Evolutionary conservation across 1,140 invertebrate species (phyloP), one percentile per base, ranked within the genome.

Genomic region (Papilio glaucus): DNA sequence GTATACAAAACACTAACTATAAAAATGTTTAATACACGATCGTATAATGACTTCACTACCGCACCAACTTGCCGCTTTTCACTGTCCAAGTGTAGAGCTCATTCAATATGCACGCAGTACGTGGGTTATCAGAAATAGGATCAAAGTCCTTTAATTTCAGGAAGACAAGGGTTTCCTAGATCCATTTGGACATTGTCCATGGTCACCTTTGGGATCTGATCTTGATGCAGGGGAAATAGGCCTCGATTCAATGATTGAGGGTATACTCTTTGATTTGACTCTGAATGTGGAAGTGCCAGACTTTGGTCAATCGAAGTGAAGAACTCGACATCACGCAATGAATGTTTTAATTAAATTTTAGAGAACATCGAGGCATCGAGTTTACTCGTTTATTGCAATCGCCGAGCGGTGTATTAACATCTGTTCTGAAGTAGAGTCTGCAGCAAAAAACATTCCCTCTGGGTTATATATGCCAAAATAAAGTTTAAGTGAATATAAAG

Each of bases 1-100:
- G 81, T 80, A 78, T 81, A 80, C 81, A 73, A 83, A 81, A 79
- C 76, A 80, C 76, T 75, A 78, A 81, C 78, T 80, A 82, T 85
- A 85, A 85, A 85, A 87, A 87, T 80, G 77, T 83, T 85, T 83
- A 82, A 85, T 82, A 77, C 72, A 72, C n/a, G 9, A 21, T 49
- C 15, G 49, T 82, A 81, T 82, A 82, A 84, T 82, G 82, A 83
- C 72, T 83, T 80, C 68, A 76, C 45, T 68, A 15, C 24, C 33
- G 65, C 69, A 63, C 70, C 29, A 6, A 2, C 29, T 3, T 6
- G 29, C 65, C 38, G 77, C 71, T 45, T 21, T 33, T 49, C 67
- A 49, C 24, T 49, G 7, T 29, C n/a, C n/a, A 5, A 15, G 61
- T 33, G 26, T 39, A 33, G 29, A 33, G 29, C 41, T 42, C 12